These are phyloP conservation scores for Mylabris phalerata DNA, from an alignment of 1,140 invertebrate species.

Conservation along the genomic window DNA sequence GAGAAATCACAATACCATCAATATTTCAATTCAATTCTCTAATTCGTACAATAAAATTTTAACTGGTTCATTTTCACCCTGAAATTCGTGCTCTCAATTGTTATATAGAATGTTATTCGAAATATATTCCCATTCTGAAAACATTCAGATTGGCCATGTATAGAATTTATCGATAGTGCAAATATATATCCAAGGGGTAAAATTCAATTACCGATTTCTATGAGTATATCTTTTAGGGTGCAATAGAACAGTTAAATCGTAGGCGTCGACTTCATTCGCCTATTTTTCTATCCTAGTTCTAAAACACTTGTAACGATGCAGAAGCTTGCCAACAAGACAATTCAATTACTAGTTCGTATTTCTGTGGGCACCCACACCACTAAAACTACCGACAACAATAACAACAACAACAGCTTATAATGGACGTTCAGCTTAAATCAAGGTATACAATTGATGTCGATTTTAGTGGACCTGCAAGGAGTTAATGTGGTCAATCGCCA, in stretches of 20 bases:
- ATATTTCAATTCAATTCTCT: too few species aligned
- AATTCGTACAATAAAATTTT: too few species aligned
- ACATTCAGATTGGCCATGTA: conserved; percentile 17
- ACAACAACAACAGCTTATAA: conserved; percentile 1
- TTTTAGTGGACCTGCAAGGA: conserved; percentile 8
- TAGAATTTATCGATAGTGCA: conserved; percentile 17
- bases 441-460: conserved; percentile 13
- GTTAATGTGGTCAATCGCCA: conserved; percentile 12
- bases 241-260: conserved; percentile 31
- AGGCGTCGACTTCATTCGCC: conserved; percentile 30
- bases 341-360: conserved; percentile 39
- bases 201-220: conserved; percentile 40
- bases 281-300: conserved; percentile 6
- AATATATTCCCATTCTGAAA: neutral
- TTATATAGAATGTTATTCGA: too few species aligned
- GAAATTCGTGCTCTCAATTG: too few species aligned
- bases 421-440: conserved; percentile 18
- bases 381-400: conserved; percentile 1
- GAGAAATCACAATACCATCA: neutral
- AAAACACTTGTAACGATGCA: conserved; percentile 18
- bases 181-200: conserved; percentile 34
- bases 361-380: conserved; percentile 29
- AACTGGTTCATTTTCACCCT: too few species aligned
- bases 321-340: conserved; percentile 39
- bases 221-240: conserved; percentile 30